These are phyloP conservation scores for Rhagoletis pomonella DNA, from an alignment of 1,140 invertebrate species.

Conservation along the genomic window DNA sequence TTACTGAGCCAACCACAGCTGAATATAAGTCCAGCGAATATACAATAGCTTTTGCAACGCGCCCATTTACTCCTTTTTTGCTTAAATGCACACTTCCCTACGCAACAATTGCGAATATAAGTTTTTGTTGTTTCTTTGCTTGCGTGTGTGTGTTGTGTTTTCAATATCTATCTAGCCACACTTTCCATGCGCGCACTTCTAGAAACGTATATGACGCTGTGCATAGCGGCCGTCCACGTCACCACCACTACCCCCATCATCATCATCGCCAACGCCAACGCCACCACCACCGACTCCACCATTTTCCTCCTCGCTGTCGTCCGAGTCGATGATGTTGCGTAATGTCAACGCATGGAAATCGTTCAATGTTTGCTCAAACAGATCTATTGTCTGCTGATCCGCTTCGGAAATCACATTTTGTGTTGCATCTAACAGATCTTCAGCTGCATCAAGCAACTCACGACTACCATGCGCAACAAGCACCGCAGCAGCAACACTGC, in stretches of 20 bases:
- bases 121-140: background rate
- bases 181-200: background rate
- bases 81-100: conserved; percentile 24
- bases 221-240: conserved; percentile 55
- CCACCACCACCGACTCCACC: no score
- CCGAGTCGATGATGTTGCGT: conserved; percentile 67
- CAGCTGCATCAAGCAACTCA: conserved; percentile 66
- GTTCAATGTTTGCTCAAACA: conserved; percentile 72
- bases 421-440: conserved; percentile 68
- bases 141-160: background rate
- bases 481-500: conserved; percentile 60
- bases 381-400: conserved; percentile 71
- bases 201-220: conserved; percentile 48
- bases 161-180: background rate
- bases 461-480: conserved; percentile 60
- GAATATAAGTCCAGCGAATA: background rate
- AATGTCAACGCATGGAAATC: conserved; percentile 72
- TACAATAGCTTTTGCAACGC: background rate
- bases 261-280: no score
- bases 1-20: background rate
- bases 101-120: background rate
- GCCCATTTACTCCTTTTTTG: background rate
- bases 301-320: conserved; percentile 62
- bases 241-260: conserved; percentile 58
- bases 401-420: conserved; percentile 67